Evolutionary conservation across 1,140 invertebrate genomes (phyloP), one percentile per base, ranked within the genome.

Genomic region (Euura saliciscinereae): DNA sequence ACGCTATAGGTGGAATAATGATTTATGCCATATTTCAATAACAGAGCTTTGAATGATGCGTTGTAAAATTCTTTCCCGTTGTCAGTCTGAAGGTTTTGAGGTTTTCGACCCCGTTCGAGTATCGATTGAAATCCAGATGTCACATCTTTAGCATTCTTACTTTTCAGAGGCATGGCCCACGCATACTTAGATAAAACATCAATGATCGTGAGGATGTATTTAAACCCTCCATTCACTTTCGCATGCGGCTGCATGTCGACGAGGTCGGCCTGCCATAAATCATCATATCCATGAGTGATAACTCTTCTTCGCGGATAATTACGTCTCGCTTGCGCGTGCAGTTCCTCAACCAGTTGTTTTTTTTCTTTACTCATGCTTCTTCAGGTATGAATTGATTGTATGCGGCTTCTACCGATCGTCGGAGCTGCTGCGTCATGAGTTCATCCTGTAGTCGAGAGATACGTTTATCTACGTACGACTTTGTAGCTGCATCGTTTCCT

Each of bases 111-210:
- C 45, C 45, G 68, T 6, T 13, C 68, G 3, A 78, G 45, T 13
- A 78, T 71, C 13, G 67, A 65, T 45, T 73, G 65, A 74, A 85
- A 79, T 13, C 73, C 78, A 10, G 74, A 69, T 11, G 72, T 70
- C 6, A 84, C 74, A 66, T 80, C 71, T 71, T 69, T 71, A 59
- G 76, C 83, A 71, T 74, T 85, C 82, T 90, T 90, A 10, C 74
- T 82, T 84, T 87, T 87, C 43, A 90, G 43, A 4, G 86, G 82
- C 51, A 82, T 59, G 13, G 80, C 80, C 83, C 83, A 89, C 13
- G 84, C 82, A 78, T 79, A 86, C 80, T 88, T 89, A 68, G 80
- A 83, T 77, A 88, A 88, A 43, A 77, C 74, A 78, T 89, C 85
- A 70, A 89, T 88, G 6, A 87, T 80, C 43, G 81, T 84, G 69